Base-by-base conservation (phyloP, 2,888 invertebrate species). In the Chymomyza procnemis region DNA sequence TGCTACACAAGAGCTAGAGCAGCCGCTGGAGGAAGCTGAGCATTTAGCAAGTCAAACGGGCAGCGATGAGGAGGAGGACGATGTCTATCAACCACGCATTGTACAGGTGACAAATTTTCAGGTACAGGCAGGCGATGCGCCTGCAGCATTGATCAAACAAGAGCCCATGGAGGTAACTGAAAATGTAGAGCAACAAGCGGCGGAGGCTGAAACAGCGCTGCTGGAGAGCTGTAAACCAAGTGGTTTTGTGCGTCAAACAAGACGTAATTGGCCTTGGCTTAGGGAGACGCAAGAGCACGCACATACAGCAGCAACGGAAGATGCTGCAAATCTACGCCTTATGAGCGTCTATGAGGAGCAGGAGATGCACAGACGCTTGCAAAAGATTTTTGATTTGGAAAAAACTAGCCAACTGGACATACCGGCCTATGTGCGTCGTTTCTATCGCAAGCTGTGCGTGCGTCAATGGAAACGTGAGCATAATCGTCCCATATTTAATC, bases 361-460 rank as follows among this genome's bases (percentile, higher is more conserved):
- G 34, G 83, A 89, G 52, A 55, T 91, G 2, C 70, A 86, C 26
- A 80, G 85, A 19, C 85, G 89, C 47, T 65, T 91, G 12, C 84
- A 86, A 12, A 80, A 79, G 54, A 85, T 91, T 47, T 77, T 90
- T 5, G 56, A 68, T 2, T 59, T 80, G 0, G 88, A 90, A 47
- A 67, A 80, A 3, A 72, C 87, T 26, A 79, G 66, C n/a, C 78
- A 87, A 16, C 61, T 86, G n/a, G 64, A 85, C 14, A 85, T 91
- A 34, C 91, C 91, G 3, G 66, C 88, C 9, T 85, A 88, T 64
- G 76, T 91, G 12, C 79, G 92, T 6, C 91, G 93, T 47, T 88
- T 94, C 0, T 92, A 92, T 76, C 89, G 94, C 50, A 94, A 94
- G 88, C 88, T 94, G 9, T 89, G 90, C n/a, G 89, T 94, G 14